Percentiles rank a stretch among this genome's conserved stretches.
These are phyloP conservation scores for Ditylenchus weischeri DNA, from an alignment of 2,888 invertebrate species.

Conservation along the genomic window DNA sequence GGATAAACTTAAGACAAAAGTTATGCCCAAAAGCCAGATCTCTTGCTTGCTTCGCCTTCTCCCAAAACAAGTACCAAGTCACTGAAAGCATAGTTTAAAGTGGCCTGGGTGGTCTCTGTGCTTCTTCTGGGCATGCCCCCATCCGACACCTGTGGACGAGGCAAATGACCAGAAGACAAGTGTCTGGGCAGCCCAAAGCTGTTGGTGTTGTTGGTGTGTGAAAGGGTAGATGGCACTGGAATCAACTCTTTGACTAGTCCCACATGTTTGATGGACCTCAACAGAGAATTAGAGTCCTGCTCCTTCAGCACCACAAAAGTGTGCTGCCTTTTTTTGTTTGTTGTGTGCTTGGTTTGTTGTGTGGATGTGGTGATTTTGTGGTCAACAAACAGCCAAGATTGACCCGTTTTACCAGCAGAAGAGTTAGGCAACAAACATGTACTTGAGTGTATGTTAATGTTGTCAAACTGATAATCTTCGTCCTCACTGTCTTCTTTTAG, in stretches of 20 bases:
- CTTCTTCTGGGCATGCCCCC: background rate
- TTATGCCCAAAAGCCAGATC: too few species aligned
- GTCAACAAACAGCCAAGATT: too few species aligned
- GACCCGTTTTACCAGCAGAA: too few species aligned
- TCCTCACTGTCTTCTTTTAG: too few species aligned
- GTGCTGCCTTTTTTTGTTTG: too few species aligned
- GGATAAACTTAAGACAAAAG: too few species aligned
- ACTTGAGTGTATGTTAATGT: too few species aligned
- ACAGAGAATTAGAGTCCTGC: constrained; percentile 16
- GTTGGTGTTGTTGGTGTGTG: background rate
- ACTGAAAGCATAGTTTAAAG: constrained; percentile 21
- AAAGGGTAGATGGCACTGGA: constrained; percentile 14
- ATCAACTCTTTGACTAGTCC: constrained; percentile 19
- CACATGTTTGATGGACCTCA: constrained; percentile 21
- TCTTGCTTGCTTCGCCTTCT: too few species aligned
- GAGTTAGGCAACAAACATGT: too few species aligned
- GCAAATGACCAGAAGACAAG: constrained; percentile 2
- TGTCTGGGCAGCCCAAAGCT: constrained; percentile 13
- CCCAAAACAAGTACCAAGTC: constrained; percentile 20
- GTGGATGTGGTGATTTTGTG: too few species aligned
- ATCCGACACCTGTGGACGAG: background rate
- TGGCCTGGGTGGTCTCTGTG: background rate
- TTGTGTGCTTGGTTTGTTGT: too few species aligned
- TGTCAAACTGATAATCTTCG: too few species aligned
- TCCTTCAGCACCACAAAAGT: constrained; percentile 20